Conservation (phyloP, 2,888 invertebrate species). For the Eulithis testata region DNA sequence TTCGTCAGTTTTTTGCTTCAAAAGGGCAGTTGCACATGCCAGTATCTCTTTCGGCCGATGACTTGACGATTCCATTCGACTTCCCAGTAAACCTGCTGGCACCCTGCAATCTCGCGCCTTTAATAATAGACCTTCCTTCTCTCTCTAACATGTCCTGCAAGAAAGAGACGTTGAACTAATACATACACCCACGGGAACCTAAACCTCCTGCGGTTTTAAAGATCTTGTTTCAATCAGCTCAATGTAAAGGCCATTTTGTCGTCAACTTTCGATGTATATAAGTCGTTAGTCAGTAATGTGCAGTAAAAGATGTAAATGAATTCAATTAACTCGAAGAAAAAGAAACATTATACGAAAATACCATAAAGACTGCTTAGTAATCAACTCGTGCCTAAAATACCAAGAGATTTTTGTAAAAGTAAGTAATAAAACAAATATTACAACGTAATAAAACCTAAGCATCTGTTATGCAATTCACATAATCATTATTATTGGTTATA, state of each 20-base stretch:
- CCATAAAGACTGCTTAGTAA: neutral
- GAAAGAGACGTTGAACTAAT: conserved; percentile 52
- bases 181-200: conserved; percentile 64
- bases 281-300: conserved; percentile 23
- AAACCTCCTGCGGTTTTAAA: conserved; percentile 60
- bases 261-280: conserved; percentile 24
- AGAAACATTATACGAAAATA: neutral
- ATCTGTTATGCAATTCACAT: conserved; percentile 21
- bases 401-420: neutral
- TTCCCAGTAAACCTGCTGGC: conserved; percentile 51
- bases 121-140: conserved; percentile 52
- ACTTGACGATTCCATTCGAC: conserved; percentile 38
- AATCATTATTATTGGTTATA: conserved; percentile 32
- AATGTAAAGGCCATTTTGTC: conserved; percentile 28
- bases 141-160: conserved; percentile 40
- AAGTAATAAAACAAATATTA: neutral
- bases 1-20: neutral
- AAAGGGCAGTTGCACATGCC: conserved; percentile 24
- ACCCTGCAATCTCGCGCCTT: conserved; percentile 43
- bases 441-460: neutral
- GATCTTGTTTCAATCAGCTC: conserved; percentile 73
- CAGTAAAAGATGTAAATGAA: conserved; percentile 10
- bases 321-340: neutral
- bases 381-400: neutral
- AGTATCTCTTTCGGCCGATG: conserved; percentile 25